These are phyloP conservation scores for Scelioninae gen. 2 DNA, from an alignment of 2,888 invertebrate species.

Conservation along the genomic window DNA sequence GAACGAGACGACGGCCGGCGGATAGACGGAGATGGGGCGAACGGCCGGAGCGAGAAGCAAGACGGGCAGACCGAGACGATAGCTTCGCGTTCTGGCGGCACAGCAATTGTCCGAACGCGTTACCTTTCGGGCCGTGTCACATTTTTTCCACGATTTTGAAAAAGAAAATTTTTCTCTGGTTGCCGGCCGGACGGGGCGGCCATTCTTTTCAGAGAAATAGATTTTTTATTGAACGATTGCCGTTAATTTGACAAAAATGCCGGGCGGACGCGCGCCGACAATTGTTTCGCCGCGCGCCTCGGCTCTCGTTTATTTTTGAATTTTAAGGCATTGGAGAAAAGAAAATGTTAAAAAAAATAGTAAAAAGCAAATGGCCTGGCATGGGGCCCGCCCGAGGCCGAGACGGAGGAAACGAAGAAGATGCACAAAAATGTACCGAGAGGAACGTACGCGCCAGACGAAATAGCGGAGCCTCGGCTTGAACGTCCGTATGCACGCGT, in stretches of 20 bases:
- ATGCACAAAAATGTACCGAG: slow-evolving; percentile 71
- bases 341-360: slow-evolving; percentile 73
- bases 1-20: slow-evolving; percentile 5
- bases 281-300: slow-evolving; percentile 54
- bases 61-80: slow-evolving; percentile 68
- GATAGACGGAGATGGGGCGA: slow-evolving; percentile 30
- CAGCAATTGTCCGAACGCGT: slow-evolving; percentile 65
- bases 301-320: slow-evolving; percentile 73
- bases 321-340: slow-evolving; percentile 74
- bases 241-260: slow-evolving; percentile 65
- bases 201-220: slow-evolving; percentile 66
- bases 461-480: slow-evolving; percentile 64
- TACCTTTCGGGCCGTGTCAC: slow-evolving; percentile 43
- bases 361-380: slow-evolving; percentile 70
- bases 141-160: slow-evolving; percentile 61
- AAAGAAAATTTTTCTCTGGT: slow-evolving; percentile 69
- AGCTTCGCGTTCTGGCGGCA: slow-evolving; percentile 67
- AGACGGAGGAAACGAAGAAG: slow-evolving; percentile 63
- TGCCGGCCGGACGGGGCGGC: slow-evolving; percentile 7
- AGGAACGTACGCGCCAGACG: slow-evolving; percentile 69
- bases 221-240: slow-evolving; percentile 63
- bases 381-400: slow-evolving; percentile 67
- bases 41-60: slow-evolving; percentile 45
- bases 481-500: slow-evolving; percentile 13
- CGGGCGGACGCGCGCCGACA: slow-evolving; percentile 57